Base-by-base conservation (phyloP, 1,140 invertebrate species). In the Drosophila mauritiana region DNA sequence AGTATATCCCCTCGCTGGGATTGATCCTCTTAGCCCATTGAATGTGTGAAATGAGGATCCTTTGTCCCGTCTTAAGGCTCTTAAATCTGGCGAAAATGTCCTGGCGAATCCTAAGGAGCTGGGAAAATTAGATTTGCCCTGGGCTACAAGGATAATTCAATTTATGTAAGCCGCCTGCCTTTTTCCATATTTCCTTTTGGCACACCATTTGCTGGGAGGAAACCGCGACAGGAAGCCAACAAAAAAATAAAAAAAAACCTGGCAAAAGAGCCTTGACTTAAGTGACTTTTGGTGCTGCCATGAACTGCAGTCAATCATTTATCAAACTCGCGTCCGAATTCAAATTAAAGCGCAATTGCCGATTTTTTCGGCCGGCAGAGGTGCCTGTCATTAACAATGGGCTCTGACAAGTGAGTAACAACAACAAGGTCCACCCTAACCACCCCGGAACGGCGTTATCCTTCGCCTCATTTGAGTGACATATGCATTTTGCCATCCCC, bases 301-400 rank as follows among this genome's bases (percentile, higher is more conserved):
- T 42, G 17, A 34, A 43, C 37, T 51, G 46, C 39, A 68, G 39
- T 70, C 42, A 74, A 73, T 79, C 75, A 73, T 74, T 78, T 73
- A 85, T 80, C 77, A 85, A 83, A 72, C 76, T 56, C 39, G 63
- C 77, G 67, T 69, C 75, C 67, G 63, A 75, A 74, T 83, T 73
- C 54, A 83, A 83, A 80, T 85, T 85, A 83, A 76, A 56, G 27
- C 15, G 36, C 43, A 31, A 68, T 53, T 63, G 51, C 31, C 22
- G 25, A 25, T 37, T 37, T 22, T 62, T 20, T 31, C 15, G 25
- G 15, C 22, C 15, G 42, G 46, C 17, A 46, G 54, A 62, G 49
- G 49, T 40, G 52, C 48, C 59, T 45, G 54, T 61, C 63, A 68
- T 54, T 67, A 76, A 76, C 55, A 76, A 68, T 55, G 62, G 42